A percentile compares a stretch with the other conserved stretches of the same genome.
Conservation (phyloP, 2,888 invertebrate species). For the Rhynchonema sp. region DNA sequence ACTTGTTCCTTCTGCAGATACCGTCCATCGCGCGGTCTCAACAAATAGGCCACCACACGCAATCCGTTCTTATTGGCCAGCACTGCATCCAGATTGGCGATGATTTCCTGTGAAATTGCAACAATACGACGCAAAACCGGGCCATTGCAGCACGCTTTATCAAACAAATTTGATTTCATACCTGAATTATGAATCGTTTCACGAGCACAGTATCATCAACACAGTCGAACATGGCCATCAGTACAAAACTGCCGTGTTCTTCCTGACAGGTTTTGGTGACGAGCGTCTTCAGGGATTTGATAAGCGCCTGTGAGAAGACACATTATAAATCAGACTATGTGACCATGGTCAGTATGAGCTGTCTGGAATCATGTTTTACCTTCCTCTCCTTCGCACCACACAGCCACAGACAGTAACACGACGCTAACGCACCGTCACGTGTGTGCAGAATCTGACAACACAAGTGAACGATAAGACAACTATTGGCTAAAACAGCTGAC, state of each 20-base stretch:
- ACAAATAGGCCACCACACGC: constrained; percentile 65
- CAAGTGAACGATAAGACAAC: too few species aligned
- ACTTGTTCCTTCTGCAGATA: constrained; percentile 65
- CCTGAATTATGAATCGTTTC: constrained; percentile 47
- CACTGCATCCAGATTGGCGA: background rate
- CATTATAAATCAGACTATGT: background rate
- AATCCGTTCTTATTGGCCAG: constrained; percentile 57
- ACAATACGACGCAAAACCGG: background rate
- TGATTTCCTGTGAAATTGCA: background rate
- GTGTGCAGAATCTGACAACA: constrained; percentile 9
- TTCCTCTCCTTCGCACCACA: constrained; percentile 40
- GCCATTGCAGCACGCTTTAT: background rate
- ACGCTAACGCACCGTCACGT: constrained; percentile 55
- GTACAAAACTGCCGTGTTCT: constrained; percentile 61
- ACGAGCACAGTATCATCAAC: constrained; percentile 80
- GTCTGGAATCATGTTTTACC: too few species aligned
- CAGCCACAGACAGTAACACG: constrained; percentile 66
- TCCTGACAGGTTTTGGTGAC: constrained; percentile 57
- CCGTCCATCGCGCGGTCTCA: constrained; percentile 55
- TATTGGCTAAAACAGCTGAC: too few species aligned
- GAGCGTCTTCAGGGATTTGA: constrained; percentile 70
- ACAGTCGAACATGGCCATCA: constrained; percentile 62
- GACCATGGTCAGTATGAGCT: too few species aligned
- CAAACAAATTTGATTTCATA: constrained; percentile 19
- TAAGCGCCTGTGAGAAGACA: constrained; percentile 34